Evolutionary conservation across 2,797 vertebrate species (phyloP).

Genomic region (Lagodon rhomboides): DNA sequence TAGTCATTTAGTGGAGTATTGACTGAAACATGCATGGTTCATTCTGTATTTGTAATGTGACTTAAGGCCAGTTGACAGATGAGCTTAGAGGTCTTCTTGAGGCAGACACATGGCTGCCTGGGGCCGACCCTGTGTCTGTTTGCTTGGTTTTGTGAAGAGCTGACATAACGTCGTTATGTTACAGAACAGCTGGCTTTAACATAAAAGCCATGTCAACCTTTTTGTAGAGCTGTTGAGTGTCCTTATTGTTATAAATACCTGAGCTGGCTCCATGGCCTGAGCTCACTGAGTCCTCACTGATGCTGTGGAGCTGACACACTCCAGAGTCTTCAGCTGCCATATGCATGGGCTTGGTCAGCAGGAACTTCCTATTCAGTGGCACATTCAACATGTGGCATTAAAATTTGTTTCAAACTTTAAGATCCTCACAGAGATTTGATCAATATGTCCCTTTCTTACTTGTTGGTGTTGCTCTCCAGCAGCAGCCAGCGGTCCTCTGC

Average conservation of each 20-base stretch:
- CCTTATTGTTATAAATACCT: constrained; percentile 77
- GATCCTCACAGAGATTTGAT: background rate
- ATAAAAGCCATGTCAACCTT: background rate
- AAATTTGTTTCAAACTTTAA: background rate
- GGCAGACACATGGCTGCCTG: background rate
- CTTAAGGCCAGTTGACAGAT: background rate
- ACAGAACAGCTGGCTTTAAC: background rate
- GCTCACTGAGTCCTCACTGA: constrained; percentile 89
- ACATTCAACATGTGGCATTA: background rate
- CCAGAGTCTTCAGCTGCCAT: constrained; percentile 87
- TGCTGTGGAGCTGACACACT: constrained; percentile 91
- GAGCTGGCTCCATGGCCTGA: constrained; percentile 88
- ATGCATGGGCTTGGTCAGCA: constrained; percentile 92
- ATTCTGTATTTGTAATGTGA: background rate
- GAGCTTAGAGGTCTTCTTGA: constrained; percentile 5
- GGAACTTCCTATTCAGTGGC: constrained; percentile 89
- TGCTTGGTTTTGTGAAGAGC: background rate
- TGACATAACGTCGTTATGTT: constrained; percentile 8
- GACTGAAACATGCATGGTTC: constrained; percentile 1
- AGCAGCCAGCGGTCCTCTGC: constrained; percentile 97
- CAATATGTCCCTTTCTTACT: constrained; percentile 75
- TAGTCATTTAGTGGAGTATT: background rate
- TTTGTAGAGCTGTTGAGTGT: background rate
- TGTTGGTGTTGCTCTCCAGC: constrained; percentile 90
- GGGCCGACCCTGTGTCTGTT: background rate